These are phyloP conservation scores for Crenuchus spilurus DNA, from an alignment of 2,797 vertebrate genomes.

Conservation along the genomic window DNA sequence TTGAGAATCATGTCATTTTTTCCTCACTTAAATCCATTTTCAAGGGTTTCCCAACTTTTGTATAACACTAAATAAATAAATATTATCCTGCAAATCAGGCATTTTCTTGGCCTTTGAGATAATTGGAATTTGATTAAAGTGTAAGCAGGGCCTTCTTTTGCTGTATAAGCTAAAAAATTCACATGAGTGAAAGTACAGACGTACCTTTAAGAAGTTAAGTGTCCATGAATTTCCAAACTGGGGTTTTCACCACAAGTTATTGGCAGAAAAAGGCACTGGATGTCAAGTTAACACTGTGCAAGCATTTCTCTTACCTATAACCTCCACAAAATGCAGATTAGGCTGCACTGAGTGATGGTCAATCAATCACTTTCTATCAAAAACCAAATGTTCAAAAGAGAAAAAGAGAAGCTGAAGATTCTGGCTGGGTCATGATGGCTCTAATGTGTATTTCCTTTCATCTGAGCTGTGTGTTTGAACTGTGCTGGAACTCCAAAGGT, in stretches of 20 bases:
- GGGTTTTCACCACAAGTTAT: slow-evolving; percentile 75
- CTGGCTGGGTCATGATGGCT: neutral
- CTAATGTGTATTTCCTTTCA: slow-evolving; percentile 4
- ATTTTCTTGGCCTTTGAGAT: slow-evolving; percentile 70
- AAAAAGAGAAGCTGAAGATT: neutral
- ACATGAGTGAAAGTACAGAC: slow-evolving; percentile 68
- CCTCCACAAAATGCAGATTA: slow-evolving; percentile 75
- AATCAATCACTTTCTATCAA: slow-evolving; percentile 79
- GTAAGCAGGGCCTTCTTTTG: slow-evolving; percentile 68
- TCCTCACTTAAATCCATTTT: too few relatives aligned
- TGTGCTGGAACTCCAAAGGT: slow-evolving; percentile 12
- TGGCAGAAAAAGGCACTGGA: neutral
- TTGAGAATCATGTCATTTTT: too few relatives aligned
- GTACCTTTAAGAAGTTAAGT: slow-evolving; percentile 65
- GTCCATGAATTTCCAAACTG: slow-evolving; percentile 66
- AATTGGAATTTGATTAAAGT: slow-evolving; percentile 80
- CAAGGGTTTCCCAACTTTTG: too few relatives aligned
- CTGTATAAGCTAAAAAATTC: slow-evolving; percentile 71
- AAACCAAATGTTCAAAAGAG: slow-evolving; percentile 21
- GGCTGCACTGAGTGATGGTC: slow-evolving; percentile 64
- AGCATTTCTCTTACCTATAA: slow-evolving; percentile 67
- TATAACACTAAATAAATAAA: slow-evolving; percentile 31
- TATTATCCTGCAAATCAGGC: slow-evolving; percentile 53
- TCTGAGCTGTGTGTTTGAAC: slow-evolving; percentile 33
- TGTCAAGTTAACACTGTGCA: slow-evolving; percentile 25